A percentile compares a stretch with the other conserved stretches of the same genome.
Evolutionary conservation across 2,797 vertebrate genomes (phyloP).

Genomic region (Limosa lapponica): DNA sequence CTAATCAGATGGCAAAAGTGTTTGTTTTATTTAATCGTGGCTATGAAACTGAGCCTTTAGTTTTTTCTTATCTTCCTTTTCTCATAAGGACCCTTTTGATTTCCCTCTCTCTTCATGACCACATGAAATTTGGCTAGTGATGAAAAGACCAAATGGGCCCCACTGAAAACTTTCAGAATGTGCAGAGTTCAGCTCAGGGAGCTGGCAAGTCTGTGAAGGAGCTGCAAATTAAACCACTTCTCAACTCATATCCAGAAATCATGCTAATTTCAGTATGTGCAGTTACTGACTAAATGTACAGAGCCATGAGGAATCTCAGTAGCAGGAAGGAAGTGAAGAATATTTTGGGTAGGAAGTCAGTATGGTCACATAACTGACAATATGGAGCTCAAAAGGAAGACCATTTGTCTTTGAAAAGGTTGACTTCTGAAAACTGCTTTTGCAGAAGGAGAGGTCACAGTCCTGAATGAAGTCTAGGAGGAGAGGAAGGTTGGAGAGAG

Average conservation of each 20-base stretch:
- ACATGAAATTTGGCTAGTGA: conserved; percentile 37
- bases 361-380: not conserved
- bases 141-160: conserved; percentile 3
- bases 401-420: not conserved
- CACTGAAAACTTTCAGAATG: not conserved
- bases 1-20: conserved; percentile 34
- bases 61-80: conserved; percentile 12
- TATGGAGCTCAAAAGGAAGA: not conserved
- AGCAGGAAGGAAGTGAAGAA: not conserved
- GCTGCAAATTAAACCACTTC: not conserved
- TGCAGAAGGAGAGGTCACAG: not conserved
- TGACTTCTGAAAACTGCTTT: not conserved
- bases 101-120: conserved; percentile 11
- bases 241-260: not conserved
- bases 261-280: not conserved
- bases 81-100: conserved; percentile 5
- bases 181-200: not conserved
- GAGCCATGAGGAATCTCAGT: not conserved
- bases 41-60: not conserved
- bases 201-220: not conserved
- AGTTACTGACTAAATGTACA: not conserved
- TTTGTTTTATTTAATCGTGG: conserved; percentile 30
- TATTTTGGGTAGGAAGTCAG: not conserved
- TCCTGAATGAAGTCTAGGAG: not conserved
- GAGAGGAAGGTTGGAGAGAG: not conserved